Conservation (phyloP, 1,140 invertebrate species). For the Reticulitermes speratus region DNA sequence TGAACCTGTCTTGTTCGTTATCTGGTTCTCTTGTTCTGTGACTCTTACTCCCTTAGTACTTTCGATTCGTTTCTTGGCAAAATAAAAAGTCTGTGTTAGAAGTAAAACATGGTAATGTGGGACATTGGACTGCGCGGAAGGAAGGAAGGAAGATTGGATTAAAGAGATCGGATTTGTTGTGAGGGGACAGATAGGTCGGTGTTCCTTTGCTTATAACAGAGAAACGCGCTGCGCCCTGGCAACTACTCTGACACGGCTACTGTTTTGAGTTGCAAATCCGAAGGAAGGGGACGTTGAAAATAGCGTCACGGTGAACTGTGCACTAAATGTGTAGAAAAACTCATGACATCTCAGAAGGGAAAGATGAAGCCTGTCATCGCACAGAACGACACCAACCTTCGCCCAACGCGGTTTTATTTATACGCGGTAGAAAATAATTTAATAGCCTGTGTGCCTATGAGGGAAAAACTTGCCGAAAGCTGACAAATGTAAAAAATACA, state of each 20-base stretch:
- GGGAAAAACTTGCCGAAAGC: too few relatives aligned
- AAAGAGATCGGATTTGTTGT: neutral
- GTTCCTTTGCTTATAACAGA: neutral
- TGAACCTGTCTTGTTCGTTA: neutral
- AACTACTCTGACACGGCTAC: neutral
- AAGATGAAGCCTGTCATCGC: too few relatives aligned
- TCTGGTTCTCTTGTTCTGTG: neutral
- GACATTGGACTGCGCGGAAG: neutral
- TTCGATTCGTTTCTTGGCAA: neutral
- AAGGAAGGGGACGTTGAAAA: conserved; percentile 7
- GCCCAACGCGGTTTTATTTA: too few relatives aligned
- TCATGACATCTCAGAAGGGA: too few relatives aligned
- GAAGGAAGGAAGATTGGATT: neutral
- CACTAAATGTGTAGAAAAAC: too few relatives aligned
- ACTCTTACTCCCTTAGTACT: neutral
- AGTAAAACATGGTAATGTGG: neutral
- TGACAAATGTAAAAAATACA: too few relatives aligned
- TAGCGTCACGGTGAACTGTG: neutral
- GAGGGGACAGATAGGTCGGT: neutral
- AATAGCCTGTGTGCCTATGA: too few relatives aligned
- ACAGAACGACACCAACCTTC: too few relatives aligned
- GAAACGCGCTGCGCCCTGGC: neutral
- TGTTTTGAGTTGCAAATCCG: conserved; percentile 20
- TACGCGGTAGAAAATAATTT: too few relatives aligned
- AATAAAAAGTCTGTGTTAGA: neutral